A percentile compares a stretch with the other conserved stretches of the same genome.
Evolutionary conservation across 2,113 vertebrate genomes (phyloP).

Genomic region (Hippopotamus amphibius): DNA sequence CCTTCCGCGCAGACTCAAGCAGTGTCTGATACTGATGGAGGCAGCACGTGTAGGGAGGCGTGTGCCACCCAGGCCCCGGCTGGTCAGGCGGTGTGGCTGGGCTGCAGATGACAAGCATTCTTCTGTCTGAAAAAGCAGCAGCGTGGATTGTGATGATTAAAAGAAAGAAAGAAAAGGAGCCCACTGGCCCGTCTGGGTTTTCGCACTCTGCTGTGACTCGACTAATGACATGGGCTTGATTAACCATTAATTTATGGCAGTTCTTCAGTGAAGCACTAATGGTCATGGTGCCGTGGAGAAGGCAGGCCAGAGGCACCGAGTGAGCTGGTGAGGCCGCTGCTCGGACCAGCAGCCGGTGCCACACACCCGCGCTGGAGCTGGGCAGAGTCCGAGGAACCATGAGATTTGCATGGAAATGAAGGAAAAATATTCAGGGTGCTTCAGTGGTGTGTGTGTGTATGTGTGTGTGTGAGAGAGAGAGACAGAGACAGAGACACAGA

Average conservation of each 20-base stretch:
- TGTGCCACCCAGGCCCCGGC: not conserved
- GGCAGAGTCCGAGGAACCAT: not conserved
- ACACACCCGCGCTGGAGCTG: not conserved
- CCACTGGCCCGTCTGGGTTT: not conserved
- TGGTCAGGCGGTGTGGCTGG: not conserved
- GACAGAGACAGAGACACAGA: constrained; percentile 21
- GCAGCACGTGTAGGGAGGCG: not conserved
- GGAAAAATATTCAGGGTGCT: constrained; percentile 22
- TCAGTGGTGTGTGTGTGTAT: not conserved
- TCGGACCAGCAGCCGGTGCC: not conserved
- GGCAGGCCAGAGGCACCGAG: not conserved
- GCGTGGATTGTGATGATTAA: not conserved
- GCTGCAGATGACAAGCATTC: not conserved
- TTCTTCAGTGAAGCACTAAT: constrained; percentile 29
- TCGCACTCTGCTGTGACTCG: constrained; percentile 50
- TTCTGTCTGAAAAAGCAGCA: not conserved
- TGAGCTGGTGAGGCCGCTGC: not conserved
- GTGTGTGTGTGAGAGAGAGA: constrained; percentile 52
- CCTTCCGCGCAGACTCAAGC: constrained; percentile 84
- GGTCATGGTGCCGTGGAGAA: constrained; percentile 2
- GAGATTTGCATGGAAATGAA: not conserved
- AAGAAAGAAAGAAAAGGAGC: not conserved
- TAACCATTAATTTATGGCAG: not conserved
- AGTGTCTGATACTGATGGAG: constrained; percentile 17
- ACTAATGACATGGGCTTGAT: fast-evolving